Evolutionary conservation across 2,113 vertebrate species (phyloP).

Genomic region (Ciconia boyciana): DNA sequence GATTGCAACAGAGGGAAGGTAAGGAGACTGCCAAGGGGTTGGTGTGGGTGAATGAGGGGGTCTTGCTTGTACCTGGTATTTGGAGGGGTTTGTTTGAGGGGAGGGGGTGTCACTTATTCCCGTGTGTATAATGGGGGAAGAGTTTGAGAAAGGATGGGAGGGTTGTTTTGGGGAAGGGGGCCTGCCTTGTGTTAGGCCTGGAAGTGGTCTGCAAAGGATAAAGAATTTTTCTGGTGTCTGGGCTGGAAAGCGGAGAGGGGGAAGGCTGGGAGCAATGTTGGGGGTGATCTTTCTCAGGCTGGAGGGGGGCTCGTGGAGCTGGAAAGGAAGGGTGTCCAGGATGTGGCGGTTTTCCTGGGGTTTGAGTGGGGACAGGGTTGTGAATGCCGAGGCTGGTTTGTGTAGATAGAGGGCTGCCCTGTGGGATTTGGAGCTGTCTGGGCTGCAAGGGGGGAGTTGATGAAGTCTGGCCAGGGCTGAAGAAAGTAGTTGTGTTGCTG

Average conservation of each 20-base stretch:
- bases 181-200: not conserved
- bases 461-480: not conserved
- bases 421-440: not conserved
- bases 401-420: not conserved
- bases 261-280: not conserved
- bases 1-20: not conserved
- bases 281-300: not conserved
- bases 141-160: not conserved
- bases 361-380: conserved; percentile 8
- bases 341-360: conserved; percentile 47
- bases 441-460: not conserved
- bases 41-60: too few relatives aligned
- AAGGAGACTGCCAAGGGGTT: not conserved
- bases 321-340: conserved; percentile 21
- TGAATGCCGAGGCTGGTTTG: not conserved
- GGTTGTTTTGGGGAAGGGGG: not conserved
- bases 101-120: fast-evolving
- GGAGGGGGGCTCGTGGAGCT: not conserved
- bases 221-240: not conserved
- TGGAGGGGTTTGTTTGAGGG: not conserved
- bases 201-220: not conserved
- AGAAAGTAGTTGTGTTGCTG: not conserved
- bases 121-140: fast-evolving
- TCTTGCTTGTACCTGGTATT: not conserved
- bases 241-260: not conserved